Conservation (phyloP, 1,140 invertebrate species). For the Ceratina australensis region DNA sequence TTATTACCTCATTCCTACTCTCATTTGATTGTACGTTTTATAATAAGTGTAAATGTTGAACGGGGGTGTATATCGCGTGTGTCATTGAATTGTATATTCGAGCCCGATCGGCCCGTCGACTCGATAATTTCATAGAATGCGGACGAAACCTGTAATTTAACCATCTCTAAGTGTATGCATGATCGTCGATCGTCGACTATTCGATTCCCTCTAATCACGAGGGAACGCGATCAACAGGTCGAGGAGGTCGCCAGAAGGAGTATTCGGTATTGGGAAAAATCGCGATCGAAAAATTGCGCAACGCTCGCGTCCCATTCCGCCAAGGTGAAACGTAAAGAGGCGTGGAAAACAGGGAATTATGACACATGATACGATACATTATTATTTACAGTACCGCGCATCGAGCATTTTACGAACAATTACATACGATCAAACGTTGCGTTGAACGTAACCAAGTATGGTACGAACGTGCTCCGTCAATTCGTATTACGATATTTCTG, state of each 20-base stretch:
- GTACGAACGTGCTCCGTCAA: too few species aligned
- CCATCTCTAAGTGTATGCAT: constrained; percentile 7
- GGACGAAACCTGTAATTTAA: constrained; percentile 12
- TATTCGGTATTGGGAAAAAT: neutral
- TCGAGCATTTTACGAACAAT: too few species aligned
- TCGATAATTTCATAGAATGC: constrained; percentile 18
- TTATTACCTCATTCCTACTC: too few species aligned
- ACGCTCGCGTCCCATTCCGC: neutral
- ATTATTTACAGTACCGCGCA: too few species aligned
- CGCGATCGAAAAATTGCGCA: constrained; percentile 9
- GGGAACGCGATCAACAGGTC: constrained; percentile 4
- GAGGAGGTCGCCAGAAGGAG: constrained; percentile 2
- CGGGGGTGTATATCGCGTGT: neutral
- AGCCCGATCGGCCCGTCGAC: neutral
- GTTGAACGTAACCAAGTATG: too few species aligned
- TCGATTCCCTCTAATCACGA: constrained; percentile 13
- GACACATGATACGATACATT: neutral
- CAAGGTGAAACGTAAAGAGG: neutral
- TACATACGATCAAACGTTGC: too few species aligned
- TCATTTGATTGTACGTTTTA: too few species aligned
- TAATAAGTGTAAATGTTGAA: too few species aligned
- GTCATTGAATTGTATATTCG: constrained; percentile 22
- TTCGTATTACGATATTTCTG: too few species aligned
- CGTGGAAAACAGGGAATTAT: neutral
- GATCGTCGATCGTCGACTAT: constrained; percentile 8